Percentiles rank a stretch among this genome's conserved stretches.
Conservation (phyloP, 2,113 vertebrate species). For the Gobio gobio region DNA sequence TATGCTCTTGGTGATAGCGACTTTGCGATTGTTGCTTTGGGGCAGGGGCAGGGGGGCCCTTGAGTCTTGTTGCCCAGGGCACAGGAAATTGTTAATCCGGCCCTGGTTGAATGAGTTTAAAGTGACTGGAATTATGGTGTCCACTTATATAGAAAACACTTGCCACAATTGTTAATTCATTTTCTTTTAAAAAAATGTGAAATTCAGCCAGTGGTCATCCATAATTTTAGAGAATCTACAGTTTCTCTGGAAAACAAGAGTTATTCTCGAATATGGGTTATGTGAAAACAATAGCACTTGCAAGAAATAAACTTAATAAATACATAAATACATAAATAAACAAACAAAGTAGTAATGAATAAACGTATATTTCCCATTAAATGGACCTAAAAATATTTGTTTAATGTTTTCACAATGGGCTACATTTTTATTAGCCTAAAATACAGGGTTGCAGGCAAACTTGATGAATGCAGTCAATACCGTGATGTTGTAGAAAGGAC, state of each 20-base stretch:
- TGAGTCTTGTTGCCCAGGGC: too few species aligned
- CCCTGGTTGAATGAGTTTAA: conserved; percentile 39
- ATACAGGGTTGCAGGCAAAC: not conserved
- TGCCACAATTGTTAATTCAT: not conserved
- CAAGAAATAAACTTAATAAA: not conserved
- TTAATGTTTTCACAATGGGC: not conserved
- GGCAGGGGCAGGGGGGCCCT: too few species aligned
- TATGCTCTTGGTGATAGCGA: too few species aligned
- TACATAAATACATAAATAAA: not conserved
- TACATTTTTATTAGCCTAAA: not conserved
- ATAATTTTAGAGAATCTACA: not conserved
- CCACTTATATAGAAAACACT: not conserved
- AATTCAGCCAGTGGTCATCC: not conserved
- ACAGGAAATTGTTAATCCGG: too few species aligned
- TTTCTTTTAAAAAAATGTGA: not conserved
- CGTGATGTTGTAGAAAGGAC: not conserved
- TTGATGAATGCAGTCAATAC: not conserved
- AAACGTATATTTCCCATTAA: not conserved
- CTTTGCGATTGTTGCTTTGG: too few species aligned
- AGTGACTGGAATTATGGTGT: conserved; percentile 17
- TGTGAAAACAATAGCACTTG: not conserved
- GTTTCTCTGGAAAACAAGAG: not conserved
- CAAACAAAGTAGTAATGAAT: not conserved
- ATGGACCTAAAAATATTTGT: not conserved
- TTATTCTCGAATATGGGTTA: not conserved